Evolutionary conservation across 2,888 invertebrate genomes (phyloP).

Genomic region (Brenthis daphne): DNA sequence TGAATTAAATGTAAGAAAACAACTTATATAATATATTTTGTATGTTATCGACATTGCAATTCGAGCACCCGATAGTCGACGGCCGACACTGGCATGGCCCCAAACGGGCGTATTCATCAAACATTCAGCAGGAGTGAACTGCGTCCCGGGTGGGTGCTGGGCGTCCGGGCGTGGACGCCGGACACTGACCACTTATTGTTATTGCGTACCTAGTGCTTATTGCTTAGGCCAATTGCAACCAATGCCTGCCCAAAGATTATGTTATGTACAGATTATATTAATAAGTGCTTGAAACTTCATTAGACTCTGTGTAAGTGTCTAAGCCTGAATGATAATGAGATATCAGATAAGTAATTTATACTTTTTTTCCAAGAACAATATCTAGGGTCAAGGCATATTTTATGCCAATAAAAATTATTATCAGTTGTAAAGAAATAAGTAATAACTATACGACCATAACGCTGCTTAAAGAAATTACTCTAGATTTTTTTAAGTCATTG

Average conservation of each 20-base stretch:
- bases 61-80: not conserved
- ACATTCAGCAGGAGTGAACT: slow-evolving; percentile 15
- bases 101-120: slow-evolving; percentile 17
- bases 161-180: not conserved
- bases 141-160: slow-evolving; percentile 9
- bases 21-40: not conserved
- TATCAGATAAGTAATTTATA: no score
- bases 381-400: no score
- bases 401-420: no score
- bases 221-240: not conserved
- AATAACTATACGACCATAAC: no score
- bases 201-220: not conserved
- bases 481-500: no score
- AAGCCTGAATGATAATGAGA: no score
- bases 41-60: not conserved
- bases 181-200: not conserved
- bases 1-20: no score
- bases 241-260: no score
- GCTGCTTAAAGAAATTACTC: no score
- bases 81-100: slow-evolving; percentile 4
- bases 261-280: no score
- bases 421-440: no score
- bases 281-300: not conserved
- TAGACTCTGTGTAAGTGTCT: not conserved
- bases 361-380: no score